Percentiles rank a stretch among this genome's conserved stretches.
Evolutionary conservation across 2,113 vertebrate genomes (phyloP).

Genomic region (Vulpes ferrilata): DNA sequence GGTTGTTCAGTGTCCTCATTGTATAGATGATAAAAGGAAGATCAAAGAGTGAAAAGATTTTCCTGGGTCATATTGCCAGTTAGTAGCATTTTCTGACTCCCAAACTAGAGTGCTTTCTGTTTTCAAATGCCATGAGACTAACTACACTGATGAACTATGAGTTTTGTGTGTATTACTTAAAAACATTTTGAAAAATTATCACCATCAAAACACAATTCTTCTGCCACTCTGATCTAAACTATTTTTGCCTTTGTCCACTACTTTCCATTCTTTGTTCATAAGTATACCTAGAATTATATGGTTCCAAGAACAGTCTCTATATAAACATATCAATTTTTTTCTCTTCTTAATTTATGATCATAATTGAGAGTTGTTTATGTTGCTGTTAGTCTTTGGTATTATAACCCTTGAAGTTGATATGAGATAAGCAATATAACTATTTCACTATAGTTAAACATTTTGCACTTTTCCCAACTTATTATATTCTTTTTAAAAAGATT

Average conservation of each 20-base stretch:
- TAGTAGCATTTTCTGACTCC: not conserved
- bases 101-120: not conserved
- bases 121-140: not conserved
- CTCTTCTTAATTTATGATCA: not conserved
- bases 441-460: not conserved
- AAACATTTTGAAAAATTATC: slow-evolving; percentile 16
- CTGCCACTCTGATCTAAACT: not conserved
- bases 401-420: not conserved
- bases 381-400: not conserved
- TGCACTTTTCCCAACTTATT: not conserved
- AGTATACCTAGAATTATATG: not conserved
- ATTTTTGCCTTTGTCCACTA: not conserved
- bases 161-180: not conserved
- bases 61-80: not conserved
- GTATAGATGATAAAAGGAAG: not conserved
- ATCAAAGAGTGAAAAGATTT: not conserved
- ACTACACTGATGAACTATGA: not conserved
- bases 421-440: not conserved
- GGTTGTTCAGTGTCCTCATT: not conserved
- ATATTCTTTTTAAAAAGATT: too few relatives aligned
- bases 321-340: not conserved
- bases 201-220: not conserved
- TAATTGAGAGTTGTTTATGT: not conserved
- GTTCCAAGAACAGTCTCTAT: not conserved
- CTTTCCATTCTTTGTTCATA: not conserved